Evolutionary conservation across 2,888 invertebrate species (phyloP), one percentile per base, ranked within the genome.

Genomic region (Gibbula magus): DNA sequence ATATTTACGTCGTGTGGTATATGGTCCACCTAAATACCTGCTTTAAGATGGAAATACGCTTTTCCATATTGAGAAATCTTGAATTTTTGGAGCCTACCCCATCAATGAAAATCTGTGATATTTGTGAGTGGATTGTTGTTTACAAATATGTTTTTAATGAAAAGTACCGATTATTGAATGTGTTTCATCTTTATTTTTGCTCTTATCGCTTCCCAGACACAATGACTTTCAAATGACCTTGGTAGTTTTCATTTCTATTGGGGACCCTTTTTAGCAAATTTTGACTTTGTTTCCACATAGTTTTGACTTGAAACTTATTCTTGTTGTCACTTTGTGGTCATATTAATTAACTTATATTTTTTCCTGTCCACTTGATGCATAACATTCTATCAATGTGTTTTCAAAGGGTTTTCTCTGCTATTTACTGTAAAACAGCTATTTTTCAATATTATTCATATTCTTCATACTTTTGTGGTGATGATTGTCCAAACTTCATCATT

Each of bases 231-330:
- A 84, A 80, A 81, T 89, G 86, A 86, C 85, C 88, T 85, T 87
- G 84, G 82, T 79, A 78, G 85, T 82, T 83, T 77, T 52, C 81
- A 81, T 61, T 85, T 89, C 84, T 82, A 77, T 80, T 78, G 79
- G 85, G 89, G 88, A 87, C 90, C 90, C 90, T 87, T 89, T 89
- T 90, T 90, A 83, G 86, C 84, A 87, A 89, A 83, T 87, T 90
- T 86, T 75, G 75, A 75, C 75, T 75, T 51, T 75, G 52, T 75
- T 75, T 75, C 25, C 25, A 75, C 18, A 22, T 75, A 39, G 39
- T 16, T 13, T 29, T 22, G 25, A 61, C 29, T 61, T 25, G 16
- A 29, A 29, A 18, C 20, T 20, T 20, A 35, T 70, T 39, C 70
- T 32, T 35, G 10, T 22, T 70, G 20, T 45, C 10, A 10, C 45